These are phyloP conservation scores for Stegophylla sp. DNA, from an alignment of 2,888 invertebrate species.

Conservation along the genomic window DNA sequence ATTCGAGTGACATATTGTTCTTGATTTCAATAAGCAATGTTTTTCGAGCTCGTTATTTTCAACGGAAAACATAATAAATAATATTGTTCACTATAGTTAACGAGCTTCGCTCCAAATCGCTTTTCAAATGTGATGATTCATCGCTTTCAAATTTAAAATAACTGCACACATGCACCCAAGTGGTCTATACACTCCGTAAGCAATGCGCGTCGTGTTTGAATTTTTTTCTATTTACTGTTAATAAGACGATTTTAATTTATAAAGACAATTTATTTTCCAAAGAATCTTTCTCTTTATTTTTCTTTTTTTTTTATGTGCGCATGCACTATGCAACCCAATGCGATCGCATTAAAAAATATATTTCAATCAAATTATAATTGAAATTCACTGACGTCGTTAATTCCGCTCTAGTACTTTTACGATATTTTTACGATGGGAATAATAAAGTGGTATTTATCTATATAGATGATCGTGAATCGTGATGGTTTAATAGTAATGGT, in stretches of 20 bases:
- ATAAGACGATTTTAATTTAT: constrained; percentile 11
- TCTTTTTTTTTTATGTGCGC: constrained; percentile 3
- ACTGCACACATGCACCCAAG: constrained; percentile 22
- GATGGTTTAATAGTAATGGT: constrained; percentile 34
- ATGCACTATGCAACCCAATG: background rate
- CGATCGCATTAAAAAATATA: background rate
- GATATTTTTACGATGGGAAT: constrained; percentile 47
- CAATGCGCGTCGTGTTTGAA: background rate
- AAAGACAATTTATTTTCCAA: constrained; percentile 4
- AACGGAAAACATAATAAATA: background rate
- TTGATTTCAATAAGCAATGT: background rate
- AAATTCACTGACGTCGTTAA: constrained; percentile 49
- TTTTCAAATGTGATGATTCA: constrained; percentile 31
- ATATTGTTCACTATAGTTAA: constrained; percentile 19
- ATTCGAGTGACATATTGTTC: background rate
- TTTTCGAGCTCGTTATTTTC: background rate
- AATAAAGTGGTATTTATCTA: constrained; percentile 36
- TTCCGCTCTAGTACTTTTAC: constrained; percentile 27
- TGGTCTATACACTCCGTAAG: background rate
- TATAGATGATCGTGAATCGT: constrained; percentile 43
- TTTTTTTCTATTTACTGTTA: background rate
- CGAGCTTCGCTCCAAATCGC: constrained; percentile 13
- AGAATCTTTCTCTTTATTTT: no score
- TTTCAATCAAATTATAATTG: constrained; percentile 29
- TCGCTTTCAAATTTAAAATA: constrained; percentile 20